These are phyloP conservation scores for Pygmarrhopalites habei DNA, from an alignment of 1,140 invertebrate genomes.

Conservation along the genomic window DNA sequence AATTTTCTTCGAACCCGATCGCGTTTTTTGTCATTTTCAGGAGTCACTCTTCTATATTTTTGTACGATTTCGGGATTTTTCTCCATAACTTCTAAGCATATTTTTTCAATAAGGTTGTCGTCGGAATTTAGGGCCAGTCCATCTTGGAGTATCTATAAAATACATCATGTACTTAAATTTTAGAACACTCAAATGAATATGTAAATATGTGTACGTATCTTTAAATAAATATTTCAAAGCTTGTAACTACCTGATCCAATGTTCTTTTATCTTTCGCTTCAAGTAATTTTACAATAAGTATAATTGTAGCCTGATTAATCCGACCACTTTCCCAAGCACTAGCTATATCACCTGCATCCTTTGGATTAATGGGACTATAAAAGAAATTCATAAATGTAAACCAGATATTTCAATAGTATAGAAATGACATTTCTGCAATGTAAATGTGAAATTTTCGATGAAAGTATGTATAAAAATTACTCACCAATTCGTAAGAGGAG, in stretches of 20 bases:
- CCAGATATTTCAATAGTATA: too few relatives aligned
- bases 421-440: too few relatives aligned
- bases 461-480: background rate
- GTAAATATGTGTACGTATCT: too few relatives aligned
- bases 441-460: too few relatives aligned
- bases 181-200: too few relatives aligned
- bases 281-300: background rate
- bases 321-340: conserved; percentile 51
- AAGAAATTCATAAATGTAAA: too few relatives aligned
- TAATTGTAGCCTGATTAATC: conserved; percentile 52
- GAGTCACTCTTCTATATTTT: background rate
- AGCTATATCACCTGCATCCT: conserved; percentile 52
- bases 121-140: conserved; percentile 59
- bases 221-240: too few relatives aligned
- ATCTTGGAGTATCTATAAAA: conserved; percentile 53
- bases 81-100: conserved; percentile 56
- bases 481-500: background rate
- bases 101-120: conserved; percentile 50
- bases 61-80: conserved; percentile 59
- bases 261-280: conserved; percentile 42
- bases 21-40: conserved; percentile 10
- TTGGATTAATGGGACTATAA: conserved; percentile 45
- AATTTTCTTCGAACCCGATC: conserved; percentile 30
- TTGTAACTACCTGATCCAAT: conserved; percentile 45
- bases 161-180: too few relatives aligned